Evolutionary conservation across 1,140 invertebrate species (phyloP), one percentile per base, ranked within the genome.

Genomic region (Aricia agestis): DNA sequence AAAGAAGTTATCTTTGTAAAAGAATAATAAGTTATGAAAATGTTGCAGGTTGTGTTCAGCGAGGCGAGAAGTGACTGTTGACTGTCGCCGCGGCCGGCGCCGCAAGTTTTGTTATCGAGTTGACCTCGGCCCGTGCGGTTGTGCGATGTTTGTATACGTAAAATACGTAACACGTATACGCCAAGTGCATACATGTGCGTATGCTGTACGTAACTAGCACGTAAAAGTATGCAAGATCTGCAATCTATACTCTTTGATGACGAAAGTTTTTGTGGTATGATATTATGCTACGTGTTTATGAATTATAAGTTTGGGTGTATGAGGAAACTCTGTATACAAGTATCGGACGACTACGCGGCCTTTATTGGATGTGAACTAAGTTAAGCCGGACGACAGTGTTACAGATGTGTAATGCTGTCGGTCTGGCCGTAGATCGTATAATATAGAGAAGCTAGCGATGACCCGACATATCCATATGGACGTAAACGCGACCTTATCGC

Each of bases 1-100:
- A 5, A 7, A 1, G 9, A 36, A 25, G 25, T 36, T 36, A 36
- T 36, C 1, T 36, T 36, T 36, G 36, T 36, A 36, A 9, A 36
- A 2, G 5, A 36, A 7, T 6, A 36, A 36, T 36, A 36, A 36
- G 36, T 36, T 36, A 36, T 7, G 5, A 4, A 36, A 36, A 36
- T 36, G 36, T 36, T 36, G 6, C 7, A 67, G 15, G n/a, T 52
- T 13, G 13, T 52, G 45, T 15, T 6, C 10, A 5, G n/a, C 15
- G 9, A 19, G 11, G 25, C 17, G 9, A 5, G 59, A n/a, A 63
- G 17, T 10, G 58, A 59, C 58, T 9, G 58, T 59, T 42, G 41
- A 42, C 41, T 11, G 41, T 11, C 7, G 41, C 73, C n/a, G 25
- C 69, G 15, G 69, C 69, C 17, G 65, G 69, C 13, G 69, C 73